Evolutionary conservation across 2,888 invertebrate species (phyloP).

Genomic region (Rotaria magnacalcarata): DNA sequence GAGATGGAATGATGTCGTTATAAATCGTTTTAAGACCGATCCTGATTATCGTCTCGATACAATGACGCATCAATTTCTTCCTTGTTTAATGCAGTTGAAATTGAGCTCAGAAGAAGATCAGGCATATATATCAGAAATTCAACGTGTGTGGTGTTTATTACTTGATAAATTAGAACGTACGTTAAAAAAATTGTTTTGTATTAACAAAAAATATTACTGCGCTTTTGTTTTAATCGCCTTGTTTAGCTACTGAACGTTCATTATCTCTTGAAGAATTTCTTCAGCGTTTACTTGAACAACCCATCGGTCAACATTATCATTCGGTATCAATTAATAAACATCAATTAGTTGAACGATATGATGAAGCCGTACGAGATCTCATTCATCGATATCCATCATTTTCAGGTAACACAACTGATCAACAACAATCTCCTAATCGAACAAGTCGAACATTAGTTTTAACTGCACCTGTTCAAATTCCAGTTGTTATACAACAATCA

Average conservation of each 20-base stretch:
- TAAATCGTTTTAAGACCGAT: neutral
- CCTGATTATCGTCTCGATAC: slow-evolving; percentile 37
- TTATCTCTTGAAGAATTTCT: slow-evolving; percentile 35
- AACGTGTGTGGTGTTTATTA: slow-evolving; percentile 38
- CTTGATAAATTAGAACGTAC: slow-evolving; percentile 28
- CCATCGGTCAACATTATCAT: slow-evolving; percentile 39
- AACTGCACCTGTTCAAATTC: neutral
- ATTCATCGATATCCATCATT: neutral
- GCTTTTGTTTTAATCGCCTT: too few relatives aligned
- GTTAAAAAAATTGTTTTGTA: neutral
- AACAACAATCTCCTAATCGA: neutral
- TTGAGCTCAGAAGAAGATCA: slow-evolving; percentile 40
- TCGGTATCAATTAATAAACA: slow-evolving; percentile 41
- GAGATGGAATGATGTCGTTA: neutral
- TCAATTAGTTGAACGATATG: slow-evolving; percentile 39
- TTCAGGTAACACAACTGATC: neutral
- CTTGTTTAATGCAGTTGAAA: slow-evolving; percentile 39
- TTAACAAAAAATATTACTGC: too few relatives aligned
- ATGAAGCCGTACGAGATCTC: slow-evolving; percentile 30
- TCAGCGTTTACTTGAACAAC: slow-evolving; percentile 42
- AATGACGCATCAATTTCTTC: slow-evolving; percentile 44
- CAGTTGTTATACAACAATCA: neutral
- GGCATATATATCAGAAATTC: slow-evolving; percentile 39
- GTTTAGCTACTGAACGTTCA: neutral
- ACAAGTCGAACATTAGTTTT: neutral